Base-by-base conservation (phyloP, 2,113 vertebrate genomes). In the Brachyhypopomus occidentalis region DNA sequence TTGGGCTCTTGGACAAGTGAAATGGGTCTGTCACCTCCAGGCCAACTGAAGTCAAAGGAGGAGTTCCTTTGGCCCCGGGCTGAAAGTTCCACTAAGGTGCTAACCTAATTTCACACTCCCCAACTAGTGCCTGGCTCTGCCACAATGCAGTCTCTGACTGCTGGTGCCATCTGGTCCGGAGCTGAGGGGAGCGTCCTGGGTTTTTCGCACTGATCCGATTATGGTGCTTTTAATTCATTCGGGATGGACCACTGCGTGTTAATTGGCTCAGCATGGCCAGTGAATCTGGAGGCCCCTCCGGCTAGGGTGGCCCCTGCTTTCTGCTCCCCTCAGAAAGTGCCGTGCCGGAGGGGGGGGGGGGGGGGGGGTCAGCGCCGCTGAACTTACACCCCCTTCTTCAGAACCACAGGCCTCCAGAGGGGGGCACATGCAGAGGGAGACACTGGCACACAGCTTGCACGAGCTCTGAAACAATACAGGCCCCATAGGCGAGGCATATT, bases 81-180 rank as follows among this genome's bases (percentile, higher is more conserved):
- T 89, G 85, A 79, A 52, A 77, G 87, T 91, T 90, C 89, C 89
- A 91, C 85, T 81, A 84, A 89, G 89, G 91, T 88, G 87, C 90
- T 94, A 94, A 94, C 92, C 90, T 88, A 93, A 94, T 94, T 94
- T 94, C 92, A 94, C 93, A 94, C 89, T 92, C 83, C 88, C 87
- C 86, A 90, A 89, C 90, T 90, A 22, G 82, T 88, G 84, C 84
- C 89, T 55, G 82, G 87, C 87, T 82, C 89, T 89, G 87, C 88
- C 90, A 91, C 89, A 92, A 83, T 86, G 87, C 88, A 63, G 81
- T 79, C 83, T 91, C 86, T 82, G 87, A 92, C 89, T 78, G 84
- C 79, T 86, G 86, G 86, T 91, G 88, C 92, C 93, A 94, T 94
- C 93, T 94, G 93, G 91, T 90, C 84, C 84, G 83, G 87, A 86